Evolutionary conservation across 1,140 invertebrate genomes (phyloP).

Genomic region (Gonatopus flavifemur): DNA sequence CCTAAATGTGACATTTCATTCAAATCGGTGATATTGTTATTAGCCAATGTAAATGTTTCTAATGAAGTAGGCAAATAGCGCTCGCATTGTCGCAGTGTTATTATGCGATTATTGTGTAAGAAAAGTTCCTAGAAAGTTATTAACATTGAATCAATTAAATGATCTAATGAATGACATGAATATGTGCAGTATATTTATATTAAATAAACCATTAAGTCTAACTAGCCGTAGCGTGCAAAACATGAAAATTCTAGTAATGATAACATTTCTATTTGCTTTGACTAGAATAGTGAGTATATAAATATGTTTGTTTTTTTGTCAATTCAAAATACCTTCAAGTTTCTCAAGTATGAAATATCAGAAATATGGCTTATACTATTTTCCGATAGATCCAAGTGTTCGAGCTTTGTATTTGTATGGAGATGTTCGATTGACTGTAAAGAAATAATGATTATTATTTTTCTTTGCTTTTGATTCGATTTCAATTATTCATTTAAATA

Average conservation of each 20-base stretch:
- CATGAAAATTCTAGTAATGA: conserved; percentile 7
- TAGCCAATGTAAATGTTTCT: conserved; percentile 76
- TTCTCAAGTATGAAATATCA: conserved; percentile 80
- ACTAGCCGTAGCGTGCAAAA: too few species aligned
- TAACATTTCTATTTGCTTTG: conserved; percentile 11
- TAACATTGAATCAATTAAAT: conserved; percentile 10
- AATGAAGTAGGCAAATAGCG: conserved; percentile 77
- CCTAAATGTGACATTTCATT: conserved; percentile 84
- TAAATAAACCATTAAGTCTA: not conserved
- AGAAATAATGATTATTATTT: conserved; percentile 4
- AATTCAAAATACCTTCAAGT: conserved; percentile 83
- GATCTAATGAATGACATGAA: not conserved
- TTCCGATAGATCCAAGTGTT: conserved; percentile 84
- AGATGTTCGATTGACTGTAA: conserved; percentile 84
- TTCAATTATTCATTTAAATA: not conserved
- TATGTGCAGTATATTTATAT: conserved; percentile 5
- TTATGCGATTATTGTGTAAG: conserved; percentile 84
- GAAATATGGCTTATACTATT: conserved; percentile 83
- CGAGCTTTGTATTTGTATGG: conserved; percentile 76
- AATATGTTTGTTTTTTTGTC: too few species aligned
- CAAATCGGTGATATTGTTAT: conserved; percentile 83
- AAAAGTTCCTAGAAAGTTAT: conserved; percentile 72
- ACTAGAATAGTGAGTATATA: too few species aligned
- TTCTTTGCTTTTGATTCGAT: not conserved
- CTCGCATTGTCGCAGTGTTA: conserved; percentile 77